Percentiles rank a stretch among this genome's conserved stretches.
phyloP scores from a whole-genome alignment of 1,140 invertebrate species.

The Akabosia matsudoensis region DNA sequence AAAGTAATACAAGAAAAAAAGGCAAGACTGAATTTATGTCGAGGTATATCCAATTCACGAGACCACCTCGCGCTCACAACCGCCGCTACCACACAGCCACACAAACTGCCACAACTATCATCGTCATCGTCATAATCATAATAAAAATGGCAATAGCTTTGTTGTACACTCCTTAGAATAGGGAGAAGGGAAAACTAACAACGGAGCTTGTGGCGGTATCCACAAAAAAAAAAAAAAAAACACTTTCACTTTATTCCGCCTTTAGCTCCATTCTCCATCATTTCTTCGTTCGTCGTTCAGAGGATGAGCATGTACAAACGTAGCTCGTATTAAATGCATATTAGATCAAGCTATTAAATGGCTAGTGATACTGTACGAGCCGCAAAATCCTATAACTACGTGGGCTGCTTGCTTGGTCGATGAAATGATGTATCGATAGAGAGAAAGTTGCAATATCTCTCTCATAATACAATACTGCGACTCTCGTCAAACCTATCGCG shows the following conservation, averaged over 20 bases:
- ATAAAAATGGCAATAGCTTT: conserved; percentile 4
- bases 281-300: no score
- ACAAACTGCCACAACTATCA: conserved; percentile 6
- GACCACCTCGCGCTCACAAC: neutral
- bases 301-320: no score
- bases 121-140: conserved; percentile 12
- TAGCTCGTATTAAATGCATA: no score
- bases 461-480: no score
- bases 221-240: neutral
- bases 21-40: neutral
- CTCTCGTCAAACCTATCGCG: no score
- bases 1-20: conserved; percentile 11
- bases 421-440: neutral
- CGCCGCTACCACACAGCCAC: neutral
- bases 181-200: no score
- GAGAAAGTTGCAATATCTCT: no score
- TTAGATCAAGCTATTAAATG: no score
- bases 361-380: no score
- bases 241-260: no score
- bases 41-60: neutral
- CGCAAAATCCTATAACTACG: no score
- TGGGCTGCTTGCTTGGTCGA: conserved; percentile 11
- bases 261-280: neutral
- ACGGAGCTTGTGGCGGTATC: neutral
- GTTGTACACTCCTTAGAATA: neutral